Evolutionary conservation across 1,140 invertebrate genomes (phyloP).

Genomic region (Venustaconcha ellipsiformis): DNA sequence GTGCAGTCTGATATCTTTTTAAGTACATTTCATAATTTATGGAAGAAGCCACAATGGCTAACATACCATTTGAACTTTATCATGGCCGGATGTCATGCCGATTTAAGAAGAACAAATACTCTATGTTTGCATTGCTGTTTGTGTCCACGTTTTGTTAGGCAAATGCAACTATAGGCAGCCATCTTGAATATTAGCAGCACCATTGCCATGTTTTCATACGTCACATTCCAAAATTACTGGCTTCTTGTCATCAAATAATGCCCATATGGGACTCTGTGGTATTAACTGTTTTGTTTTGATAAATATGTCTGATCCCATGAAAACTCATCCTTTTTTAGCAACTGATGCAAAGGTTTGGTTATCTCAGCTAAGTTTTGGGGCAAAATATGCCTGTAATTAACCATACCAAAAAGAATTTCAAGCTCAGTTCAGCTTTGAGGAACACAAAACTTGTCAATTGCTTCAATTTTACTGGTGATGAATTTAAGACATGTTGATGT

Average conservation of each 20-base stretch:
- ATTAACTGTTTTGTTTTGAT: background rate
- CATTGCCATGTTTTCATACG: background rate
- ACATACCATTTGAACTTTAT: too few species aligned
- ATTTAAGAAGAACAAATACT: background rate
- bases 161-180: background rate
- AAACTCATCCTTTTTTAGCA: background rate
- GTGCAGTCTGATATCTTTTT: too few species aligned
- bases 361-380: constrained; percentile 4
- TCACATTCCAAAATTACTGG: background rate
- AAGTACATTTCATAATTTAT: too few species aligned
- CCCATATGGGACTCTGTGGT: background rate
- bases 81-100: too few species aligned
- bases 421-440: background rate
- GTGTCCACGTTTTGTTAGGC: background rate
- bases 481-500: too few species aligned
- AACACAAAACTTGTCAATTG: too few species aligned
- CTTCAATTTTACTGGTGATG: too few species aligned
- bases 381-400: constrained; percentile 1
- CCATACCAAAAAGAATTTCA: constrained; percentile 1
- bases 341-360: background rate
- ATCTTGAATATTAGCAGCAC: constrained; percentile 1
- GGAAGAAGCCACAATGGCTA: too few species aligned
- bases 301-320: background rate
- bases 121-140: constrained; percentile 2
- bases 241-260: constrained; percentile 5